Evolutionary conservation across 2,797 vertebrate species (phyloP), one percentile per base, ranked within the genome.

Genomic region (Lates japonicus): DNA sequence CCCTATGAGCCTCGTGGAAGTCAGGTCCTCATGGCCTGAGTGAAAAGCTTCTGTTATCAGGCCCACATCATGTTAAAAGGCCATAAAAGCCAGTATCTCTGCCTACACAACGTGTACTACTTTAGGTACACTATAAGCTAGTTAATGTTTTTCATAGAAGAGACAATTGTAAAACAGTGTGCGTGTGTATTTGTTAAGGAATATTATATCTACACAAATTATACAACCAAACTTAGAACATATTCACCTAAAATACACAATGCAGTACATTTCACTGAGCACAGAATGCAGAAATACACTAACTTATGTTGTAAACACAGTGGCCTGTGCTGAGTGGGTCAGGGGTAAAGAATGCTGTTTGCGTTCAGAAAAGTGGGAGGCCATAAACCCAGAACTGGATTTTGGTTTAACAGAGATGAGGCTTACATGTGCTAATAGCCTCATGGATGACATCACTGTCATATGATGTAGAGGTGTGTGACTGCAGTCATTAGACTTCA

Each of bases 291-390:
- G 22, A 17, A 25, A 20, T 22, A 39, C 4, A 31, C 11, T 7
- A 14, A 14, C 2, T 1, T 5, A 29, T 29, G 25, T 19, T 20
- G 16, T 25, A 16, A 1, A 33, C 7, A 9, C 3, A 29, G 39
- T 13, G 1, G 12, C 1, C 7, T 37, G 39, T 8, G 46, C 14
- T 52, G 66, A 85, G 62, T 78, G 44, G 74, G 84, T 63, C 55
- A 91, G 20, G 70, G 88, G 74, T 82, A 22, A 90, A 55, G 57
- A 64, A 84, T 75, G 81, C 29, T 81, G 76, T 72, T 87, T 72
- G 12, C 61, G n/a, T 11, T 57, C 11, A 62, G 0, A 12, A 12
- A 39, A 16, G 57, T 35, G 5, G 61, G 68, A 48, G 2, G 10
- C 48, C 0, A 14, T 29, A 85, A 91, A 90, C 5, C 2, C 73